A percentile compares a stretch with the other conserved stretches of the same genome.
These are phyloP conservation scores for Rhyzopertha dominica DNA, from an alignment of 1,140 invertebrate genomes.

Conservation along the genomic window DNA sequence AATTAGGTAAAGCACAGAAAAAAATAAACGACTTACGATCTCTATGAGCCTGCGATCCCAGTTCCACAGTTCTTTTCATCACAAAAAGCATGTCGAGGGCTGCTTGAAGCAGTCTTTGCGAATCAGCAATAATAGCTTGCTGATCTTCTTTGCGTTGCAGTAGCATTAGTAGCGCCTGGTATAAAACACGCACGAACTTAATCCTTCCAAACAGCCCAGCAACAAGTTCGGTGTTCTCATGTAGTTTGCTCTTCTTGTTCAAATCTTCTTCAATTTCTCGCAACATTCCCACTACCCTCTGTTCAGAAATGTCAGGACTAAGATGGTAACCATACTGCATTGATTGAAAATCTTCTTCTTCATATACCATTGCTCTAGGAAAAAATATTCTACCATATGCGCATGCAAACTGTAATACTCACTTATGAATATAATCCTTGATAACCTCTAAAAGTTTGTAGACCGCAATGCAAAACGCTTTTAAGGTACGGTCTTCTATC, in stretches of 20 bases:
- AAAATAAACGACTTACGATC: conserved; percentile 20
- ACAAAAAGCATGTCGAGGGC: conserved; percentile 72
- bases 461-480: conserved; percentile 81
- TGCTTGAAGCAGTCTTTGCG: conserved; percentile 63
- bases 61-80: conserved; percentile 69
- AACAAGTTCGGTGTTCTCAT: conserved; percentile 54
- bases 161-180: conserved; percentile 69
- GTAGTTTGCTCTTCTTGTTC: conserved; percentile 68
- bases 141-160: conserved; percentile 57
- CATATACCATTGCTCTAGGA: conserved; percentile 73
- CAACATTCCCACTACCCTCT: conserved; percentile 74
- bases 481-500: conserved; percentile 78
- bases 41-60: conserved; percentile 63
- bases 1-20: conserved; percentile 1
- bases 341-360: conserved; percentile 95
- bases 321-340: conserved; percentile 89
- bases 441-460: conserved; percentile 90
- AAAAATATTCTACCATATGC: conserved; percentile 12
- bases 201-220: conserved; percentile 73
- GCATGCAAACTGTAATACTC: conserved; percentile 36
- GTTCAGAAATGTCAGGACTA: conserved; percentile 72
- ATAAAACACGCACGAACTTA: conserved; percentile 79
- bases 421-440: conserved; percentile 82
- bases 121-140: conserved; percentile 53
- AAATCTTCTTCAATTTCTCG: conserved; percentile 91